A percentile compares a stretch with the other conserved stretches of the same genome.
Evolutionary conservation across 2,888 invertebrate species (phyloP).

Genomic region (Prosapia bicincta): DNA sequence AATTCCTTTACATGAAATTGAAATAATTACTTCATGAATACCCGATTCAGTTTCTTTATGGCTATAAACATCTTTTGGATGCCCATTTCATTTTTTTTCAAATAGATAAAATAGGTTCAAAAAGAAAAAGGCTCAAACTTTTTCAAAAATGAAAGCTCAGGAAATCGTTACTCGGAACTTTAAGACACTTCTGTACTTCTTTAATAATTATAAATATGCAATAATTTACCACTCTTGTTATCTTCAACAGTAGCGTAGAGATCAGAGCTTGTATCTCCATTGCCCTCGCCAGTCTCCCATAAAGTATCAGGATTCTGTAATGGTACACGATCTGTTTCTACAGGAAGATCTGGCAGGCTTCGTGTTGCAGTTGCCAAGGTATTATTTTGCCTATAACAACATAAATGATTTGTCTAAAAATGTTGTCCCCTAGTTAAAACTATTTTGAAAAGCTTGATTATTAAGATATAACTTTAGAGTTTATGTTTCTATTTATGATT

Average conservation of each 20-base stretch:
- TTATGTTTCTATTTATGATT: conserved; percentile 3
- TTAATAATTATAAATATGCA: no score
- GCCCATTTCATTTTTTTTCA: no score
- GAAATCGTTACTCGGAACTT: no score
- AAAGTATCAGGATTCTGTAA: conserved; percentile 41
- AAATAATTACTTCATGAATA: no score
- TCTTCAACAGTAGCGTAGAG: conserved; percentile 79
- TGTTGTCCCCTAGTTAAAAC: conserved; percentile 21
- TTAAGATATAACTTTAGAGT: conserved; percentile 19
- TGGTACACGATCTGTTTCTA: conserved; percentile 48
- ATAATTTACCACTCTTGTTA: conserved; percentile 41
- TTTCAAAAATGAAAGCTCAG: no score
- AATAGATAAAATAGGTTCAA: no score
- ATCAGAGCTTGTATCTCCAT: conserved; percentile 76
- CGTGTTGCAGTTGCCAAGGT: conserved; percentile 57
- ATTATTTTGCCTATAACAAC: conserved; percentile 39
- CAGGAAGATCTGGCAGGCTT: conserved; percentile 82
- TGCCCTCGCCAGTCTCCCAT: conserved; percentile 39
- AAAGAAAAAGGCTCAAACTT: no score
- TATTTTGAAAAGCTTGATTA: conserved; percentile 23
- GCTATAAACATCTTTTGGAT: no score
- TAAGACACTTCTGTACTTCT: no score
- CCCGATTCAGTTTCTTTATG: no score
- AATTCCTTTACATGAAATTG: no score
- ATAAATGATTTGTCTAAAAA: conserved; percentile 4